These are phyloP conservation scores for Sesamia nonagrioides DNA, from an alignment of 1,140 invertebrate species.

Conservation along the genomic window DNA sequence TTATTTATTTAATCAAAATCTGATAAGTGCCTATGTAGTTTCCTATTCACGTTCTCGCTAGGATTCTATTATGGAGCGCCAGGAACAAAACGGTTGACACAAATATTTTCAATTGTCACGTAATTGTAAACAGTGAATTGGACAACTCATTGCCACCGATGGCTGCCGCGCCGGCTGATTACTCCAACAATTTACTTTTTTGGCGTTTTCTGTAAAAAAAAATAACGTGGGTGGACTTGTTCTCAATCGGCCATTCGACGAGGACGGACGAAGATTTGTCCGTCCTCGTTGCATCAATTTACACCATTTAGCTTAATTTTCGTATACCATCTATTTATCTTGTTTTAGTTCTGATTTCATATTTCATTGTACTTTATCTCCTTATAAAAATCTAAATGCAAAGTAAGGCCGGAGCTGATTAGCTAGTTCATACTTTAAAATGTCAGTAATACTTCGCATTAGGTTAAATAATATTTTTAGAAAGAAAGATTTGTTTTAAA, in stretches of 20 bases:
- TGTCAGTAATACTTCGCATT: no score
- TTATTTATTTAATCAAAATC: no score
- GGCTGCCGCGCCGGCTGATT: background rate
- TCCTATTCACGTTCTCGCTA: background rate
- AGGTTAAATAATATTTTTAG: no score
- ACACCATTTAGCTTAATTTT: background rate
- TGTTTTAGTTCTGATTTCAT: no score
- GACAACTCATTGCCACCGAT: conserved; percentile 26
- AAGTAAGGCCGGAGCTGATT: no score
- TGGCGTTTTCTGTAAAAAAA: conserved; percentile 14
- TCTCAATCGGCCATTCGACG: background rate
- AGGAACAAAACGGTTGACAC: conserved; percentile 25
- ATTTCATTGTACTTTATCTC: no score
- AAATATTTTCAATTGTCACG: conserved; percentile 16
- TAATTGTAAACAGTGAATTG: background rate
- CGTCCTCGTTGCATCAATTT: background rate
- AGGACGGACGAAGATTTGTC: conserved; percentile 4
- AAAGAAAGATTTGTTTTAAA: no score
- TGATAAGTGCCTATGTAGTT: no score
- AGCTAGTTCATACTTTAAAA: no score
- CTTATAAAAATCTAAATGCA: no score
- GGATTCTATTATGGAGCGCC: background rate
- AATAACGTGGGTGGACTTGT: conserved; percentile 22
- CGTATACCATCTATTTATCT: no score
- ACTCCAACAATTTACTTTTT: conserved; percentile 36